phyloP scores from a whole-genome alignment of 2,113 vertebrate species.

The Pollimyrus isidori region DNA sequence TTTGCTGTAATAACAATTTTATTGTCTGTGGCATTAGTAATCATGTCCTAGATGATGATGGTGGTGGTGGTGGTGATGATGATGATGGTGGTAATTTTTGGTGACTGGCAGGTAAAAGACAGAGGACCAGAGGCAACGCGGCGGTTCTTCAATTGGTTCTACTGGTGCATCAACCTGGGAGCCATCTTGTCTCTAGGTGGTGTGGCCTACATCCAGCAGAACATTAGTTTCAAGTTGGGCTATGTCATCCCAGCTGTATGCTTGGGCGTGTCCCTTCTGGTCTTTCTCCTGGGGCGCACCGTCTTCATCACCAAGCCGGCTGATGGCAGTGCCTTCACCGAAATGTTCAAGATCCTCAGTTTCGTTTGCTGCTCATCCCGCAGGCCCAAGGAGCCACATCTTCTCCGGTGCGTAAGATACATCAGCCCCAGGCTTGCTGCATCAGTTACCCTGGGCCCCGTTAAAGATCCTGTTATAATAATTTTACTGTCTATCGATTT shows the following conservation, averaged over 20 bases:
- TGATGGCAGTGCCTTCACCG: constrained; percentile 88
- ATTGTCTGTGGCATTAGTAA: not conserved
- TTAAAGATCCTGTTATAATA: not conserved
- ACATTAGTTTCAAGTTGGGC: constrained; percentile 71
- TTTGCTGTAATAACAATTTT: not conserved
- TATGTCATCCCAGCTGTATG: constrained; percentile 79
- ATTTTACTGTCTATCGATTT: not conserved
- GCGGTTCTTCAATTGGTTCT: constrained; percentile 98
- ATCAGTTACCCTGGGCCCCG: not conserved
- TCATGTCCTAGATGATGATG: not conserved
- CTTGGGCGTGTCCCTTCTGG: constrained; percentile 77
- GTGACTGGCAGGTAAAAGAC: constrained; percentile 76
- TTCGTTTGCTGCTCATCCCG: constrained; percentile 68
- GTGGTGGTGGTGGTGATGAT: not conserved
- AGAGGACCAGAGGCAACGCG: constrained; percentile 86
- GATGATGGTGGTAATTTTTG: not conserved
- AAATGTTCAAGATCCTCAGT: constrained; percentile 74
- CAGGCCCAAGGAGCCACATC: constrained; percentile 42
- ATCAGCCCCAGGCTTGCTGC: not conserved
- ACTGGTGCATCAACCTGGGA: constrained; percentile 97
- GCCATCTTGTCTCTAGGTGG: constrained; percentile 86
- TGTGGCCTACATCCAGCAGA: constrained; percentile 91
- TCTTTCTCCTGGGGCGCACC: constrained; percentile 76
- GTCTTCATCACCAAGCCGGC: constrained; percentile 88
- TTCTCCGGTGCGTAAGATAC: constrained; percentile 47